Evolutionary conservation across 2,113 vertebrate species (phyloP), one percentile per base, ranked within the genome.

Genomic region (Megaceryle torquata): DNA sequence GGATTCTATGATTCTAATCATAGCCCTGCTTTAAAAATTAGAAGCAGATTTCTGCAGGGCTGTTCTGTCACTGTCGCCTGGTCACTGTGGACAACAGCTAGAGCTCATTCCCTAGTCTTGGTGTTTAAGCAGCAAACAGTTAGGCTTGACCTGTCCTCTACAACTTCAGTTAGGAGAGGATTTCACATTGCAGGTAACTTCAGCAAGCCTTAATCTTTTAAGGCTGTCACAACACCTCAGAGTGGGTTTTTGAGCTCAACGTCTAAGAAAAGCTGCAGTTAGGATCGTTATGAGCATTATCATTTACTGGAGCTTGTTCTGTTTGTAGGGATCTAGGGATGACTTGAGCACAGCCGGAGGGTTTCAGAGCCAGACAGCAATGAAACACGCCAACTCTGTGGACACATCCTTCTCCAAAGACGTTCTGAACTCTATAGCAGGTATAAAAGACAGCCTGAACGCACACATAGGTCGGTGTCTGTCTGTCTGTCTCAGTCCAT

Each of bases 361-460:
- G 13, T 98, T 98, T 88, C 97, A 98, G 37, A 98, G 95, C 88
- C 98, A 98, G 86, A 92, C 98, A 53, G 98, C 98, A 70, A 97
- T 98, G 97, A 99, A 99, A 68, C 99, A 99, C 70, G 99, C 98
- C 31, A 99, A 99, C 97, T 99, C 99, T 16, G 98, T 99, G 91
- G 99, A 99, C 88, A 99, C 99, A 3, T 99, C 99, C 37, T 99
- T 99, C 94, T 99, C 99, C 94, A 99, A 99, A 98, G 99, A 99
- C 97, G 99, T 99, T 44, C 98, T 99, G 84, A 99, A 99, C 98
- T 99, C 99, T 46, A 99, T 99, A 97, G 99, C 99, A 99, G 99
- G 99, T 99, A 98, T 51, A 88, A 72, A 43, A 51, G 31, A 31
- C 59, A 61, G 61, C 79, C 24, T 29, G 28, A 95, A 63, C 57